Conservation (phyloP, 1,140 invertebrate genomes). For the Aplysia californica region DNA sequence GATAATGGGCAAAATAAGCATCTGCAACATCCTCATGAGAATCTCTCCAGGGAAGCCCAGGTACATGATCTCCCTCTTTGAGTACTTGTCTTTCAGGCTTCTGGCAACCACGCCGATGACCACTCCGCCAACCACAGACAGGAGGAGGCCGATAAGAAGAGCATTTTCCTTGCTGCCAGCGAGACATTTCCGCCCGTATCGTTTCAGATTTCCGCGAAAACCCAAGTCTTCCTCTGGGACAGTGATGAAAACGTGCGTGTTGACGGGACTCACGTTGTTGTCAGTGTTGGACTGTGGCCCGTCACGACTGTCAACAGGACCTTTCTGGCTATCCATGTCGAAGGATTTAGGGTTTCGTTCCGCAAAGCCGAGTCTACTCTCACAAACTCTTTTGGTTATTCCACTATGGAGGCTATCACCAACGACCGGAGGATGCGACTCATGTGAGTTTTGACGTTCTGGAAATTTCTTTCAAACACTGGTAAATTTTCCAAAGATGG, state of each 20-base stretch:
- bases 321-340: background rate
- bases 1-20: conserved; percentile 70
- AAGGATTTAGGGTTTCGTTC: background rate
- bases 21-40: conserved; percentile 70
- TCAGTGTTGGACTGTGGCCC: background rate
- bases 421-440: no score
- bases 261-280: conserved; percentile 42
- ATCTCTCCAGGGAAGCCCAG: conserved; percentile 69
- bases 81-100: conserved; percentile 31
- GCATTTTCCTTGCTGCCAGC: conserved; percentile 54
- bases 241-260: conserved; percentile 47
- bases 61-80: conserved; percentile 58
- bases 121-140: conserved; percentile 52
- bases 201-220: conserved; percentile 32
- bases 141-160: conserved; percentile 53
- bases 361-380: no score
- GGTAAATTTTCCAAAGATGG: no score
- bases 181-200: conserved; percentile 38
- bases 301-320: background rate
- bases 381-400: no score
- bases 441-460: no score
- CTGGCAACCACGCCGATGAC: conserved; percentile 51
- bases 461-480: no score
- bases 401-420: no score
- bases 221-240: conserved; percentile 40